Evolutionary conservation across 2,888 invertebrate species (phyloP).

Genomic region (Acanthosepion esculentum): DNA sequence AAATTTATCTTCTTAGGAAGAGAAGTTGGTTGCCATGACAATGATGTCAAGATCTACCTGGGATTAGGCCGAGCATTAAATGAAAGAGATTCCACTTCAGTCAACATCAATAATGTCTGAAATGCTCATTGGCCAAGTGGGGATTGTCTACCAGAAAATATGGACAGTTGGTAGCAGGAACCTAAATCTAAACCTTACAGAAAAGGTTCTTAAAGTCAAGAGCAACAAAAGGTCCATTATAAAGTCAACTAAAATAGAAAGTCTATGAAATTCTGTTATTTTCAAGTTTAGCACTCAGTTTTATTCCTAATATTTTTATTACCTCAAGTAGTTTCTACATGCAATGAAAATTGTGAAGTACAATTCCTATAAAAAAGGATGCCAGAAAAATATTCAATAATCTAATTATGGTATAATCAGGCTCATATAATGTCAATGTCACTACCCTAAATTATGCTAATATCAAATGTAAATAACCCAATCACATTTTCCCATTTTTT

Average conservation of each 20-base stretch:
- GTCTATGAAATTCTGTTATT: neutral
- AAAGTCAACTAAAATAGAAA: neutral
- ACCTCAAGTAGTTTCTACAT: neutral
- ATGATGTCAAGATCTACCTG: constrained; percentile 33
- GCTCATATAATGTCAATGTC: no score
- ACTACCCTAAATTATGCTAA: no score
- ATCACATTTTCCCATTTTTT: no score
- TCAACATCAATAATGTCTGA: constrained; percentile 21
- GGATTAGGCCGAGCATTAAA: constrained; percentile 33
- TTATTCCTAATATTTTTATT: neutral
- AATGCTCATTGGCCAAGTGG: constrained; percentile 33
- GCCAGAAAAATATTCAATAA: neutral
- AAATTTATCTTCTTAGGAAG: constrained; percentile 33
- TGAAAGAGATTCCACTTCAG: constrained; percentile 33
- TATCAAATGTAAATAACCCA: no score
- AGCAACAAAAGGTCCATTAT: neutral
- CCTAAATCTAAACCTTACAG: neutral
- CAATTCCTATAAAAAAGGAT: neutral
- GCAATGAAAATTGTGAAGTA: neutral
- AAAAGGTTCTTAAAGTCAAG: neutral
- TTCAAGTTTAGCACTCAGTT: neutral
- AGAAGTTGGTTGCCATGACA: constrained; percentile 33
- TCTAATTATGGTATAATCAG: no score
- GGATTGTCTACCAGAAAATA: constrained; percentile 33
- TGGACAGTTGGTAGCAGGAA: constrained; percentile 8